Evolutionary conservation across 1,140 invertebrate genomes (phyloP).

Genomic region (Drosophila ogumai): DNA sequence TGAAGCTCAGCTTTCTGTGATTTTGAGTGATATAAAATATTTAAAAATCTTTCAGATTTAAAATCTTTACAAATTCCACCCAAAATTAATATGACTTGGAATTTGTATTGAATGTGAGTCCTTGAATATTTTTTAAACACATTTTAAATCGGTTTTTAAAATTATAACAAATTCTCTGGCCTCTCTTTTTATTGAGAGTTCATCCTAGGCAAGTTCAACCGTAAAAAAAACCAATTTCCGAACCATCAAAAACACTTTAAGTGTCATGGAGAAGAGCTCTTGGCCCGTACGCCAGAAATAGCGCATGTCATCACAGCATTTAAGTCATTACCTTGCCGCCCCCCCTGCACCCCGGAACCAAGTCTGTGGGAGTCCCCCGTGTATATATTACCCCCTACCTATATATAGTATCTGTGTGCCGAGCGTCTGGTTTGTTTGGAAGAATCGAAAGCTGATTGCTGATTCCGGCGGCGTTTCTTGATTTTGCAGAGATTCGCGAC

Average conservation of each 20-base stretch:
- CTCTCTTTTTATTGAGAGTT: neutral
- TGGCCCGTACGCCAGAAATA: conserved; percentile 22
- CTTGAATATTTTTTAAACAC: neutral
- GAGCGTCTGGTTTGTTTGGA: conserved; percentile 13
- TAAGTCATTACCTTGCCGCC: conserved; percentile 6
- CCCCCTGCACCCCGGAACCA: neutral
- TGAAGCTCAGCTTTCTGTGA: neutral
- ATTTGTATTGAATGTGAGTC: neutral
- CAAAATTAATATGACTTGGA: fast-evolving
- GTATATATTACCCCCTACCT: conserved; percentile 8
- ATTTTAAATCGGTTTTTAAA: neutral
- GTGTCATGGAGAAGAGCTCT: conserved; percentile 6
- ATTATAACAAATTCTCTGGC: neutral
- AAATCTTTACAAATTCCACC: neutral
- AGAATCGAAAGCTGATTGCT: conserved; percentile 55
- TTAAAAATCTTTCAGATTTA: no score
- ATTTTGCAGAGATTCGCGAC: conserved; percentile 90
- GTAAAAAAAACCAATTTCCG: conserved; percentile 2
- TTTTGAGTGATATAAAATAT: neutral
- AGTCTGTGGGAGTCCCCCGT: neutral
- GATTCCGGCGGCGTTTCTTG: conserved; percentile 62
- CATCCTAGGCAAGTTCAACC: neutral
- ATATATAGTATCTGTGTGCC: conserved; percentile 2
- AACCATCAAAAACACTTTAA: conserved; percentile 18
- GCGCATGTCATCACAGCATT: conserved; percentile 37